Evolutionary conservation across 2,797 vertebrate species (phyloP), one percentile per base, ranked within the genome.

Genomic region (Peromyscus aztecus): DNA sequence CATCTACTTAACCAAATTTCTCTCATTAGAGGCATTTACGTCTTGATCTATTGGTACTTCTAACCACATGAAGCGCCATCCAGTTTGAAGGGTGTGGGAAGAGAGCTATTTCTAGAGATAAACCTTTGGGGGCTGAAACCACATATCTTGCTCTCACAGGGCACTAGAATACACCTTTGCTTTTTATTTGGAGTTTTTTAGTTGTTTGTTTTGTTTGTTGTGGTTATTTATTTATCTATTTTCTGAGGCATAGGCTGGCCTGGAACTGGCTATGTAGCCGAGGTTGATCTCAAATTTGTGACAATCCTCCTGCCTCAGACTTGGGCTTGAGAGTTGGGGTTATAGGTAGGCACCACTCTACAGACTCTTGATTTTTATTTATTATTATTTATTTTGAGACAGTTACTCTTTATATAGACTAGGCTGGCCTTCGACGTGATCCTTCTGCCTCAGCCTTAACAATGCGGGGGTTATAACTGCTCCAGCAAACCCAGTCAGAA

Each of bases 1-100:
- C 57, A 19, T 75, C 23, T 96, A 76, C 92, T 92, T 40, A 52
- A 4, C 24, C 23, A 65, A 8, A 80, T 80, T 82, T 97, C 43
- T 94, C 81, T 92, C 24, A 78, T 77, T 85, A 46, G 83, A 76
- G 59, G 29, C 55, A 31, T 46, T 49, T 78, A 71, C 12, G 16
- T 34, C 31, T 19, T 85, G n/a, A 29, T 81, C 61, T 2, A 1
- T 27, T 80, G 63, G 17, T 52, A 24, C 76, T 67, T 95, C 37
- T 59, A n/a, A 34, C 49, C 49, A 19, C 2, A 12, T 16, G 55
- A 84, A 82, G 40, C 86, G 34, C 81, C 21, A 0, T 87, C 71
- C 34, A 63, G 3, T 67, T 57, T 67, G 63, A 73, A 59, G 77
- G 46, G 14, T 37, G 11, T 82, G 4, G 43, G 34, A 69, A 31